Percentiles rank a stretch among this genome's conserved stretches.
Conservation (phyloP, 2,797 vertebrate species). For the Amniataba percoides region DNA sequence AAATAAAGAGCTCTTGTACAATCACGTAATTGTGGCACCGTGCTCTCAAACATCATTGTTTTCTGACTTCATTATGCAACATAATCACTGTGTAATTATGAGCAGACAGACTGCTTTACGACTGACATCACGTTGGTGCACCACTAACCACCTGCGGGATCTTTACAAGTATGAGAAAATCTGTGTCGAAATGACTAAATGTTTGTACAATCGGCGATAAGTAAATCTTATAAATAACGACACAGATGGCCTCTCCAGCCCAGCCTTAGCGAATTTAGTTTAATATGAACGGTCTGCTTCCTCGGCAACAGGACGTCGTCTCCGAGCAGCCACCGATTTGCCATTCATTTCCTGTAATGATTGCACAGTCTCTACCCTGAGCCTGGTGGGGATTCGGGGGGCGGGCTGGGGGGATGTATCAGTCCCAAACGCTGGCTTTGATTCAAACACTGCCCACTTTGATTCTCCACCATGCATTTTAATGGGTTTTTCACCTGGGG, state of each 20-base stretch:
- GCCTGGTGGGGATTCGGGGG: constrained; percentile 30
- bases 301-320: constrained; percentile 20
- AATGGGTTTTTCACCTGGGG: constrained; percentile 63
- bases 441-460: constrained; percentile 54
- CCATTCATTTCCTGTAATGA: constrained; percentile 42
- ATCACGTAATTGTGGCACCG: not conserved
- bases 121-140: not conserved
- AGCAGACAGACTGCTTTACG: not conserved
- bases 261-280: not conserved
- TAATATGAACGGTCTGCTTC: constrained; percentile 8
- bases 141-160: too few species aligned
- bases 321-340: constrained; percentile 10
- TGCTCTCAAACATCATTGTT: too few species aligned
- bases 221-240: not conserved
- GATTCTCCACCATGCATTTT: constrained; percentile 51
- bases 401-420: not conserved
- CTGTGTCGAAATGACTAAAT: not conserved
- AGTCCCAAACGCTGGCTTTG: constrained; percentile 36
- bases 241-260: not conserved
- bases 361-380: constrained; percentile 22
- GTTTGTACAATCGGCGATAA: not conserved
- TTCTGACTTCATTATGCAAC: too few species aligned
- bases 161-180: not conserved
- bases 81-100: not conserved
- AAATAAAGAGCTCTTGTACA: not conserved